Conservation (phyloP, 2,797 vertebrate species). For the Myotis vivesi region DNA sequence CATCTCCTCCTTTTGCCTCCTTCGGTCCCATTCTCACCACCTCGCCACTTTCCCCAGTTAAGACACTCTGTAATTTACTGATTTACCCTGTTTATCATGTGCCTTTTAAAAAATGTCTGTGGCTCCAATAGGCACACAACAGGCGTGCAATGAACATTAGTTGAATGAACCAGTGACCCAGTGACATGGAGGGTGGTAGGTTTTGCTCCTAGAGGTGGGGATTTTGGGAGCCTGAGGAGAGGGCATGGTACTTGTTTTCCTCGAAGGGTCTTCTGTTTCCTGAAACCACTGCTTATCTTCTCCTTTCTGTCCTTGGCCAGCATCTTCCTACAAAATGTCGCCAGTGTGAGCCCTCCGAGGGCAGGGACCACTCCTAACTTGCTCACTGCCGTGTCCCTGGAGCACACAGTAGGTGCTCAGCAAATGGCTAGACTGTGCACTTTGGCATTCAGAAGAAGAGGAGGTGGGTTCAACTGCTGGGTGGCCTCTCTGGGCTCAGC, state of each 20-base stretch:
- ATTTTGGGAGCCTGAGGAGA: background rate
- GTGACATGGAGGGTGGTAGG: accelerated
- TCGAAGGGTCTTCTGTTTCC: accelerated
- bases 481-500: background rate
- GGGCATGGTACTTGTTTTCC: background rate
- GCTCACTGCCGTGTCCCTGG: background rate
- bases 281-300: background rate
- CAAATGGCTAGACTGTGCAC: too few species aligned
- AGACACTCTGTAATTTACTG: background rate
- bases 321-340: background rate
- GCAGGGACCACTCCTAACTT: background rate
- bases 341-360: background rate
- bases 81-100: background rate
- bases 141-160: accelerated
- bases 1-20: background rate
- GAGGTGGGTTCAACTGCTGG: background rate
- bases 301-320: background rate
- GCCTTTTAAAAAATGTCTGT: accelerated
- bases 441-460: background rate
- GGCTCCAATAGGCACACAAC: background rate
- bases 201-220: background rate
- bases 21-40: background rate
- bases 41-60: background rate
- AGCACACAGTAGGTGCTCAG: background rate
- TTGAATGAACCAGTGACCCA: background rate